These are phyloP conservation scores for Ceuthmochares aereus DNA, from an alignment of 2,113 vertebrate species.

Conservation along the genomic window DNA sequence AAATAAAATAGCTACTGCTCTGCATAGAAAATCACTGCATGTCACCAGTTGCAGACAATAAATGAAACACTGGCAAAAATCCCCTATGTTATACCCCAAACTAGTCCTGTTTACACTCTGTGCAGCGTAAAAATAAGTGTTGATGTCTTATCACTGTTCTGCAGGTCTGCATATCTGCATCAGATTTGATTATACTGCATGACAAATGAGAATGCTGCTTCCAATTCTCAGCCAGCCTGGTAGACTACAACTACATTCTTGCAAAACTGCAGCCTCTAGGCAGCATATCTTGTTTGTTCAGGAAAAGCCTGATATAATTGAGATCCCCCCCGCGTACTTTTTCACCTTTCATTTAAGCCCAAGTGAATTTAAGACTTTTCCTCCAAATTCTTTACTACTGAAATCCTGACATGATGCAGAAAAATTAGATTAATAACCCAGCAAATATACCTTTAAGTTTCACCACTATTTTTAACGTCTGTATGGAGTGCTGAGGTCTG, in stretches of 20 bases:
- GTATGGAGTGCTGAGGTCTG: background rate
- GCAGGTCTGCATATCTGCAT: slow-evolving; percentile 44
- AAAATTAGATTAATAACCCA: background rate
- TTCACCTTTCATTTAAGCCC: background rate
- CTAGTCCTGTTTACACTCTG: background rate
- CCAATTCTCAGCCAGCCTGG: background rate
- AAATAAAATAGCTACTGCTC: background rate
- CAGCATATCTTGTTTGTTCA: background rate
- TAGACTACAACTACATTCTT: background rate
- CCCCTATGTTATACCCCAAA: background rate
- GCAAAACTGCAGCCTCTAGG: background rate
- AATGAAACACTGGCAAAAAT: slow-evolving; percentile 13
- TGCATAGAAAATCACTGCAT: background rate
- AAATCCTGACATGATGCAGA: background rate
- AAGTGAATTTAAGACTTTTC: background rate
- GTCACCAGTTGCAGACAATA: background rate
- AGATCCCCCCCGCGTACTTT: background rate
- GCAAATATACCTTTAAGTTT: background rate
- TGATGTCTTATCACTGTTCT: background rate
- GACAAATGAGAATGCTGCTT: slow-evolving; percentile 5
- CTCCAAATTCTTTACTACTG: background rate
- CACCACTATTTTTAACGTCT: background rate
- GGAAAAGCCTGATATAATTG: background rate
- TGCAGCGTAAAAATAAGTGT: background rate
- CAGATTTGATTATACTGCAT: background rate